Conservation (phyloP, 2,888 invertebrate species). For the Margaritifera margaritifera region DNA sequence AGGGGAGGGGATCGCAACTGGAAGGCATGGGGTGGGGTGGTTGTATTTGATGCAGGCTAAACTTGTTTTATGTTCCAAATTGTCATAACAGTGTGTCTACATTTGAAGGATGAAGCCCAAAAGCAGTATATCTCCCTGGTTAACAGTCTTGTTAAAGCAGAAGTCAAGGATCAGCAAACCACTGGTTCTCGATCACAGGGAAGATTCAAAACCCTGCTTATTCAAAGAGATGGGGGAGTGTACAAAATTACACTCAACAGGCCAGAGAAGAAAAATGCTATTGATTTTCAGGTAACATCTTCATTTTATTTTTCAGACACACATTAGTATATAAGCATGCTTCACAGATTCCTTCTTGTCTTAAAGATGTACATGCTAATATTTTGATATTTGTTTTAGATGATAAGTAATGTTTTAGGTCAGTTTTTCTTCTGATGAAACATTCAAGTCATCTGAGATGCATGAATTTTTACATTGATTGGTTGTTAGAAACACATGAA, state of each 20-base stretch:
- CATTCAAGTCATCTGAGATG: background rate
- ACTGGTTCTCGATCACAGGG: constrained; percentile 22
- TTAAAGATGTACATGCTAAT: background rate
- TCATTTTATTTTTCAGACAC: background rate
- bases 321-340: background rate
- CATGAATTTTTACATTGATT: no score
- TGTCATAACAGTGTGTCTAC: constrained; percentile 8
- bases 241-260: constrained; percentile 79
- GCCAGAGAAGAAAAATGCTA: constrained; percentile 86
- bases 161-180: constrained; percentile 32
- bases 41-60: background rate
- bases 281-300: constrained; percentile 75
- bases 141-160: constrained; percentile 66
- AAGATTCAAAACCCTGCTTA: constrained; percentile 59
- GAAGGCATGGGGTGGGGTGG: background rate
- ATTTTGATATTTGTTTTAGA: background rate
- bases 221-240: constrained; percentile 52
- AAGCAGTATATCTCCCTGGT: constrained; percentile 74
- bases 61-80: background rate
- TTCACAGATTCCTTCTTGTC: background rate
- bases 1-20: no score
- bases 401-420: background rate
- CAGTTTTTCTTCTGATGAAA: background rate
- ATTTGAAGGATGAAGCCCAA: constrained; percentile 75
- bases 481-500: no score